Base-by-base conservation (phyloP, 2,113 vertebrate genomes). In the Geococcyx californianus region DNA sequence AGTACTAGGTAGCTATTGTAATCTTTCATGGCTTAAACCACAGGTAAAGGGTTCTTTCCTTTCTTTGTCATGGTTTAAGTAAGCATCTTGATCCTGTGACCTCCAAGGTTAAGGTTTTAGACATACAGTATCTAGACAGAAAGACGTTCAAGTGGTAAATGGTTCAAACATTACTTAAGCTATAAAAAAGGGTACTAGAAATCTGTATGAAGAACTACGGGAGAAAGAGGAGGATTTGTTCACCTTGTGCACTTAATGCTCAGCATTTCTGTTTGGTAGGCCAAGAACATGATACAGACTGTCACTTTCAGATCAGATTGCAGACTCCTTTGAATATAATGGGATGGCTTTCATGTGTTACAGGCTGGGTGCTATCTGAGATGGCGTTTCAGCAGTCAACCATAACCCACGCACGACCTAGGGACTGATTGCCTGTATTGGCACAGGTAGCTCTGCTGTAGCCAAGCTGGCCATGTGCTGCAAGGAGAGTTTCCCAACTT, bases 1-100 rank as follows among this genome's bases (percentile, higher is more conserved):
- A 97, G 96, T 94, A 64, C 70, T 98, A 97, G 97, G 93, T 94
- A 96, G 96, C 90, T 90, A 76, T 51, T 3, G 69, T 97, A 94
- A 95, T 44, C 51, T 97, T 96, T 90, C 54, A 29, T 93, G 95
- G 92, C 91, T 93, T 94, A 83, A 76, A 63, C 59, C 72, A 44
- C 81, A 82, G 34, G 73, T 91, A 94, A 63, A 84, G 80, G 64
- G 76, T 95, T 97, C n/a, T n/a, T 95, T 87, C 45, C 95, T 81
- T 80, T 88, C 51, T 69, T 94, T 90, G 70, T 75, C 24, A 60
- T 47, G 36, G 92, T 97, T 95, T 95, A 91, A 38, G 16, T 90
- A 95, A 96, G n/a, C 58, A 62, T 84, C 94, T 95, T 90, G 77
- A 94, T 93, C 86, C 91, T 95, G 38, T 92, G 85, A 88, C 93